A percentile compares a stretch with the other conserved stretches of the same genome.
These are phyloP conservation scores for Pogonocherus hispidulus DNA, from an alignment of 2,888 invertebrate genomes.

Conservation along the genomic window DNA sequence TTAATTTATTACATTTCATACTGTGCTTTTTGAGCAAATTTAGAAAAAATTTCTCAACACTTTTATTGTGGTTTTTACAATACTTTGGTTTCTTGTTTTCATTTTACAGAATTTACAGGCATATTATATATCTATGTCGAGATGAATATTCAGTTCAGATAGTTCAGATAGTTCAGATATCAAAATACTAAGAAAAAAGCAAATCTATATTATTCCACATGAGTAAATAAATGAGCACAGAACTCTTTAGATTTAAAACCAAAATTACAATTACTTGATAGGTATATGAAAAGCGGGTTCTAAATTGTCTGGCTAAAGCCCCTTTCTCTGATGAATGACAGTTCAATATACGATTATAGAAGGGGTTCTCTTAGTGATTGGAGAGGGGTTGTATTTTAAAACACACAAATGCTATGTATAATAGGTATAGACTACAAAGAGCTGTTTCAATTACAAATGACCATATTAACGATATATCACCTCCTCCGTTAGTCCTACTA, in stretches of 20 bases:
- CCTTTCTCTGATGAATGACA: slow-evolving; percentile 62
- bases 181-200: no score
- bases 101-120: no score
- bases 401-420: slow-evolving; percentile 51
- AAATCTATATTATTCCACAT: no score
- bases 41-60: no score
- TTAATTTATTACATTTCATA: no score
- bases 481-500: slow-evolving; percentile 44
- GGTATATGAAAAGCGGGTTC: slow-evolving; percentile 57
- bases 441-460: slow-evolving; percentile 65
- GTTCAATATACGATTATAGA: slow-evolving; percentile 66
- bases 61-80: no score
- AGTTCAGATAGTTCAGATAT: no score
- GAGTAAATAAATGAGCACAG: slow-evolving; percentile 3
- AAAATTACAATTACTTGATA: slow-evolving; percentile 58
- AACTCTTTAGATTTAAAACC: slow-evolving; percentile 47
- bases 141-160: no score
- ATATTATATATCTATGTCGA: no score
- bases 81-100: no score
- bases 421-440: slow-evolving; percentile 55
- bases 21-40: no score
- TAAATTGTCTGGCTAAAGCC: slow-evolving; percentile 63
- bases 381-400: slow-evolving; percentile 63
- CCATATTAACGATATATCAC: slow-evolving; percentile 61
- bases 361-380: slow-evolving; percentile 62